These are phyloP conservation scores for Drosophila sechellia DNA, from an alignment of 1,140 invertebrate species.

Conservation along the genomic window DNA sequence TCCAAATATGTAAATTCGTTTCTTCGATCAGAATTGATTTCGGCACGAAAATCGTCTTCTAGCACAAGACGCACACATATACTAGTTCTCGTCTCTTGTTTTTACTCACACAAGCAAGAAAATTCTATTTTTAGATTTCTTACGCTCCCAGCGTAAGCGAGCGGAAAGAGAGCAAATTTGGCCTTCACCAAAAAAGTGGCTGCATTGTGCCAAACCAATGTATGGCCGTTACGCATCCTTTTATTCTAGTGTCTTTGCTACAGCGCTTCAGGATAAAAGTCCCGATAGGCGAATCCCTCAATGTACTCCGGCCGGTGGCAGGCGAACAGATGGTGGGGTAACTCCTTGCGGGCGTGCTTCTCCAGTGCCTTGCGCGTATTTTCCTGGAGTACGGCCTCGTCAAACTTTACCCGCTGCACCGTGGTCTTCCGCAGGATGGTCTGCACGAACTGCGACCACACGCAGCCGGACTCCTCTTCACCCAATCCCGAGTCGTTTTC, in stretches of 20 bases:
- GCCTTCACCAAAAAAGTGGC: too few species aligned
- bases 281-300: slow-evolving; percentile 74
- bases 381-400: slow-evolving; percentile 62
- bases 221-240: too few species aligned
- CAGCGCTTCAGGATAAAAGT: slow-evolving; percentile 68
- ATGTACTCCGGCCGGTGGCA: slow-evolving; percentile 72
- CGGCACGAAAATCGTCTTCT: too few species aligned
- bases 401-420: slow-evolving; percentile 65
- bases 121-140: too few species aligned
- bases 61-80: too few species aligned
- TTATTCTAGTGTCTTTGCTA: not conserved
- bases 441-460: slow-evolving; percentile 79
- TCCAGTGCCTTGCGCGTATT: slow-evolving; percentile 76
- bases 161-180: too few species aligned
- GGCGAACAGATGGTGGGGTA: slow-evolving; percentile 64
- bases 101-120: too few species aligned
- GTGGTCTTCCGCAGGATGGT: slow-evolving; percentile 75
- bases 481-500: slow-evolving; percentile 1
- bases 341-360: slow-evolving; percentile 51
- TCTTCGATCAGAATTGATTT: too few species aligned
- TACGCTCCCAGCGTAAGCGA: too few species aligned
- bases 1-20: too few species aligned
- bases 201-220: too few species aligned
- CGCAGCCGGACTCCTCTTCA: slow-evolving; percentile 43
- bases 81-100: too few species aligned